A percentile compares a stretch with the other conserved stretches of the same genome.
These are phyloP conservation scores for Brachypodius melanocephalos DNA, from an alignment of 2,113 vertebrate species.

Conservation along the genomic window DNA sequence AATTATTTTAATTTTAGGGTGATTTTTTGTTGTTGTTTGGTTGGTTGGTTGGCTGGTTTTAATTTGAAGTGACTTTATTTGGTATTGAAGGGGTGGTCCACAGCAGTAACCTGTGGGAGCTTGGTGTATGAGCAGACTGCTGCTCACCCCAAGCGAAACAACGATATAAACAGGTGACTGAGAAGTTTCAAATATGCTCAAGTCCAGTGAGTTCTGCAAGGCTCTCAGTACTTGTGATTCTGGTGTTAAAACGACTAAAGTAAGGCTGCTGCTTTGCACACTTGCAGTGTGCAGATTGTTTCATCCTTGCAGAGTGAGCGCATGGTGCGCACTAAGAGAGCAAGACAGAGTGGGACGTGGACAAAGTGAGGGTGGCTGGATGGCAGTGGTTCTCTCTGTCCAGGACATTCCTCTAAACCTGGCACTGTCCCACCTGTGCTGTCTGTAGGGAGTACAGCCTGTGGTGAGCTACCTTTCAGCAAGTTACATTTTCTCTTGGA, in stretches of 20 bases:
- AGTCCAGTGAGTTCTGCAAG: not conserved
- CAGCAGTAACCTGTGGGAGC: not conserved
- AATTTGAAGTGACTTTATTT: not conserved
- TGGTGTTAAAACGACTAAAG: not conserved
- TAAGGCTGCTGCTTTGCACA: not conserved
- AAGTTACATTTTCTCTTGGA: not conserved
- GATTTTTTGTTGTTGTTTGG: no score
- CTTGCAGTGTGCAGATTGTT: not conserved
- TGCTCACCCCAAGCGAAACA: not conserved
- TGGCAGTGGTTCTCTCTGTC: not conserved
- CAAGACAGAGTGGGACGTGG: not conserved
- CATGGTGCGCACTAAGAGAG: fast-evolving
- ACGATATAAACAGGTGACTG: not conserved
- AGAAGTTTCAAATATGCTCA: not conserved
- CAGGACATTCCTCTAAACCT: not conserved
- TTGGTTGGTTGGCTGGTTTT: not conserved
- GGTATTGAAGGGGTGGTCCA: not conserved
- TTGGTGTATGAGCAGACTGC: not conserved
- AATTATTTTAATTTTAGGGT: not conserved
- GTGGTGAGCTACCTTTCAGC: not conserved
- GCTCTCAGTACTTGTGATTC: not conserved
- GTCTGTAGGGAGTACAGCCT: not conserved
- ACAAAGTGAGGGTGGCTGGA: not conserved
- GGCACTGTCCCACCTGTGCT: not conserved
- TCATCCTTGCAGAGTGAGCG: not conserved